Conservation (phyloP, 2,113 vertebrate genomes). For the Eleginops maclovinus region DNA sequence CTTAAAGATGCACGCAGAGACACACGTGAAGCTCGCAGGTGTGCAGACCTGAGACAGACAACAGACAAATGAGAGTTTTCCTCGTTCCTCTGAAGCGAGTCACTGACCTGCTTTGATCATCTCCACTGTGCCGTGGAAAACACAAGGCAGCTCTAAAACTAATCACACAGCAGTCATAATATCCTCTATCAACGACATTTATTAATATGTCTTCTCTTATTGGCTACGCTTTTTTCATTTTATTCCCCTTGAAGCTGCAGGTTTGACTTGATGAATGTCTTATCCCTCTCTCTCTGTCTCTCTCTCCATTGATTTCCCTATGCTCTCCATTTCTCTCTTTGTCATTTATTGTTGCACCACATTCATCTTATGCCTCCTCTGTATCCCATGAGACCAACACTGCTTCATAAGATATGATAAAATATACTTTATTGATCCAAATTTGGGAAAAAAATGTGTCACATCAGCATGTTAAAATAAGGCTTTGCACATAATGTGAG, state of each 20-base stretch:
- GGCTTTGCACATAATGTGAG: too few relatives aligned
- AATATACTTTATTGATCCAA: too few relatives aligned
- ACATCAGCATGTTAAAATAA: too few relatives aligned
- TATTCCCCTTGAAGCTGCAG: slow-evolving; percentile 24
- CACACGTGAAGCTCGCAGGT: slow-evolving; percentile 50
- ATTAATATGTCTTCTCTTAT: background rate
- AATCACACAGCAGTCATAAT: background rate
- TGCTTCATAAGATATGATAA: slow-evolving; percentile 31
- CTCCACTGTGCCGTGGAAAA: slow-evolving; percentile 27
- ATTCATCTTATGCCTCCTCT: slow-evolving; percentile 69
- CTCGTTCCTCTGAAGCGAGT: slow-evolving; percentile 34
- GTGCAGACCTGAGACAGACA: slow-evolving; percentile 52
- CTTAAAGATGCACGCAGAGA: slow-evolving; percentile 38
- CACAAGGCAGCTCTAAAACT: slow-evolving; percentile 47
- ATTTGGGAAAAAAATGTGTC: too few relatives aligned
- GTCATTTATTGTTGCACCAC: slow-evolving; percentile 54
- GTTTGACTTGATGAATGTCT: slow-evolving; percentile 19
- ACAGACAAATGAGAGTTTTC: slow-evolving; percentile 58
- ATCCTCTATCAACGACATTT: slow-evolving; percentile 5
- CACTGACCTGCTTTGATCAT: slow-evolving; percentile 66
- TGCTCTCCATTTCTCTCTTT: slow-evolving; percentile 42
- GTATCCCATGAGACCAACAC: slow-evolving; percentile 39
- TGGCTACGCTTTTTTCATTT: slow-evolving; percentile 5
- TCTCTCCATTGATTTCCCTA: slow-evolving; percentile 46
- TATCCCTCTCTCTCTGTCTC: slow-evolving; percentile 11